Base-by-base conservation (phyloP, 1,140 invertebrate genomes). In the Akabosia matsudoensis region DNA sequence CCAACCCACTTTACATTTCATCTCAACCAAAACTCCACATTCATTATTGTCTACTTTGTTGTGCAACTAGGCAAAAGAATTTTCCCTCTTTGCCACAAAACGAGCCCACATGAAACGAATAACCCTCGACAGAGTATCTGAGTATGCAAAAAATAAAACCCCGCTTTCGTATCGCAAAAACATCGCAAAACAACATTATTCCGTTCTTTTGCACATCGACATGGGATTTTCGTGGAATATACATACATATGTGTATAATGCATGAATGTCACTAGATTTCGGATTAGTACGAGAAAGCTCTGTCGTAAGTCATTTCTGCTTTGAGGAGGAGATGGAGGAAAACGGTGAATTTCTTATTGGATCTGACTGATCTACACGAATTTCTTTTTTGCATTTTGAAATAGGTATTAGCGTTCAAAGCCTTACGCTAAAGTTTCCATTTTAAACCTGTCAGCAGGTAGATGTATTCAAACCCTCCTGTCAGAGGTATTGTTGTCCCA, bases 301-400 rank as follows among this genome's bases (percentile, higher is more conserved):
- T 67, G 61, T 67, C 24, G 61, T 30, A 67, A 67, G 61, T 67
- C 61, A 67, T 67, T 67, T 30, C 28, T 31, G 37, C 22, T 67
- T 30, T 24, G 2, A 28, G 61, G 24, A 67, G 28, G 61, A 30
- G 26, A 67, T 30, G 31, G 31, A 30, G n/a, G n/a, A n/a, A n/a
- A n/a, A n/a, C 26, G 13, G 26, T 31, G 61, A 30, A 10, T 7
- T 61, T 14, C 54, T 61, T 61, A 67, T 28, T 67, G 61, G 61
- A 67, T 2, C 7, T 13, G 61, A 31, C 24, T 31, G 61, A 67
- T 67, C 61, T n/a, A n/a, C n/a, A n/a, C n/a, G n/a, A n/a, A n/a
- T n/a, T n/a, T 67, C 61, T 28, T 7, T 31, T 31, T 67, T 61
- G 3, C n/a, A 22, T 22, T 22, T n/a, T 61, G 24, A n/a, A 10